Conservation (phyloP, 2,797 vertebrate species). For the Enteromius unitaeniatus region DNA sequence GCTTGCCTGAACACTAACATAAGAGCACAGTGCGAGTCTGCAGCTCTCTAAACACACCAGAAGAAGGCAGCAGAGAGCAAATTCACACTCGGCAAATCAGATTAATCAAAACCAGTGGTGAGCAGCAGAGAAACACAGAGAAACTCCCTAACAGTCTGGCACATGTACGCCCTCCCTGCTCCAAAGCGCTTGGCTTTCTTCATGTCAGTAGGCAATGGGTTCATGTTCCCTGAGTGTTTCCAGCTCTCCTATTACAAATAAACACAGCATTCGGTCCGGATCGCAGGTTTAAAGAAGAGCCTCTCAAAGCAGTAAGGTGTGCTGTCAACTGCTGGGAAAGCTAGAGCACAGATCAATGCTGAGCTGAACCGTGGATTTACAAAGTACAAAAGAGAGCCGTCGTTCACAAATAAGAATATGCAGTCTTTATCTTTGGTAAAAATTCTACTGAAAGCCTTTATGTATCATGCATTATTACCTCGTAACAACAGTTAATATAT, state of each 20-base stretch:
- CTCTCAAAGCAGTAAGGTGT: neutral
- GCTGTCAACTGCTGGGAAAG: neutral
- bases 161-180: neutral
- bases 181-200: constrained; percentile 23
- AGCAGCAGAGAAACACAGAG: constrained; percentile 29
- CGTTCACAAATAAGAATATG: neutral
- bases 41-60: constrained; percentile 45
- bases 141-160: constrained; percentile 30
- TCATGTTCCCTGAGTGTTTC: constrained; percentile 26
- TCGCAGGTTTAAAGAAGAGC: constrained; percentile 4
- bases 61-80: constrained; percentile 41
- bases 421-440: neutral
- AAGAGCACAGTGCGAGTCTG: neutral
- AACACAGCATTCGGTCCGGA: neutral
- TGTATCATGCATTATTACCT: neutral
- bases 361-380: neutral
- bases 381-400: neutral
- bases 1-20: too few relatives aligned
- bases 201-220: constrained; percentile 26
- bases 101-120: constrained; percentile 40
- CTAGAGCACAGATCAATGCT: neutral
- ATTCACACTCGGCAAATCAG: neutral
- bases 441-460: neutral
- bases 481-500: neutral
- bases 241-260: constrained; percentile 16